Conservation (phyloP, 1,140 invertebrate genomes). For the Hycleus phaleratus region DNA sequence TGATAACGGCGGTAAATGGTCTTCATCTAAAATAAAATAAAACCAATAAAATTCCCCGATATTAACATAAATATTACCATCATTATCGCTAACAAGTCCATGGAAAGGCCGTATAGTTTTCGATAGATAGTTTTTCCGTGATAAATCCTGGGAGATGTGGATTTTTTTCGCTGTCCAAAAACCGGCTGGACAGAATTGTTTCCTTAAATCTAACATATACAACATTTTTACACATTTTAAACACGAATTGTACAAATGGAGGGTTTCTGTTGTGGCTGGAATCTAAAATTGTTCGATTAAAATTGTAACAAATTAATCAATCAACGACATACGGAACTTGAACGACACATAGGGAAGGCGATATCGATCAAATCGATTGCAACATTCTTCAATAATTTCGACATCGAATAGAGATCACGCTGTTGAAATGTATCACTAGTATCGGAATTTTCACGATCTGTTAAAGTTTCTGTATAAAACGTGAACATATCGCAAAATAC, state of each 20-base stretch:
- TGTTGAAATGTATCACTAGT: slow-evolving; percentile 57
- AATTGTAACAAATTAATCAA: not conserved
- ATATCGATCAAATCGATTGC: slow-evolving; percentile 84
- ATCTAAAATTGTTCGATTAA: slow-evolving; percentile 15
- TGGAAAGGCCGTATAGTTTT: slow-evolving; percentile 45
- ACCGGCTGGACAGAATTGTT: slow-evolving; percentile 65
- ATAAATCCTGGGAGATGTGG: slow-evolving; percentile 55
- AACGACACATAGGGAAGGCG: slow-evolving; percentile 69
- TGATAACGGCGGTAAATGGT: slow-evolving; percentile 75
- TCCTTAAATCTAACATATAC: slow-evolving; percentile 41
- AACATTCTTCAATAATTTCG: slow-evolving; percentile 65
- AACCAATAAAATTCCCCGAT: not conserved
- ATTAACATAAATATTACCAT: slow-evolving; percentile 20
- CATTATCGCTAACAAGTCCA: slow-evolving; percentile 23
- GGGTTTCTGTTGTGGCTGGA: slow-evolving; percentile 31
- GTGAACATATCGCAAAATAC: slow-evolving; percentile 41
- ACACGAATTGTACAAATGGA: slow-evolving; percentile 35
- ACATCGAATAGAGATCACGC: slow-evolving; percentile 56
- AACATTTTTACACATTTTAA: slow-evolving; percentile 36
- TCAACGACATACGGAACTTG: slow-evolving; percentile 22
- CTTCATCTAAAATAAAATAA: slow-evolving; percentile 31
- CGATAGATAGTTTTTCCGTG: slow-evolving; percentile 52
- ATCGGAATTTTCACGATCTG: slow-evolving; percentile 38
- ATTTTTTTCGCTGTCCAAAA: slow-evolving; percentile 73
- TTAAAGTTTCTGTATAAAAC: slow-evolving; percentile 39